phyloP scores from a whole-genome alignment of 2,797 vertebrate species.

The Peromyscus melanophrys region DNA sequence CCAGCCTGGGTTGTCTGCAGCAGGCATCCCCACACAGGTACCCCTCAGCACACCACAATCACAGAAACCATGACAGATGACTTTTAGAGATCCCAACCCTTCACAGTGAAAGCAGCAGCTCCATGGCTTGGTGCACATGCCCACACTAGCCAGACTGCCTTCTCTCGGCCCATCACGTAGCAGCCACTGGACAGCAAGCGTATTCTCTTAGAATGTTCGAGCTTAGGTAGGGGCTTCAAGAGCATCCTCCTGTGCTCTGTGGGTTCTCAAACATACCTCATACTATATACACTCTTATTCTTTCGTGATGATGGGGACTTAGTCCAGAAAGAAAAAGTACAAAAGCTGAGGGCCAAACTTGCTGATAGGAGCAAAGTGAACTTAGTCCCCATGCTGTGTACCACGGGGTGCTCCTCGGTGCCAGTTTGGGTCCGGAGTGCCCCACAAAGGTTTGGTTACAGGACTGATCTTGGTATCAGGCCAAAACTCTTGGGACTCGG shows the following conservation, averaged over 20 bases:
- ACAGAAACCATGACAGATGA: not conserved
- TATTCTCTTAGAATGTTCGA: too few relatives aligned
- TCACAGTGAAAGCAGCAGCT: not conserved
- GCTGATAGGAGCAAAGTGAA: too few relatives aligned
- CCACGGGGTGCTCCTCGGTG: not conserved
- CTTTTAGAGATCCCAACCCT: not conserved
- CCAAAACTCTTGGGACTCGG: not conserved
- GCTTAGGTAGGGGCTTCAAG: not conserved
- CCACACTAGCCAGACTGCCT: not conserved
- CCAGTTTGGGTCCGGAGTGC: not conserved
- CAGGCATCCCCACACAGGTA: not conserved
- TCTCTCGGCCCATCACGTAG: not conserved
- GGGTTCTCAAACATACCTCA: not conserved
- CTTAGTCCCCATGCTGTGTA: rapidly evolving
- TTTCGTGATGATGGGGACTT: not conserved
- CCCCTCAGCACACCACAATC: not conserved
- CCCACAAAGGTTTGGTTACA: not conserved
- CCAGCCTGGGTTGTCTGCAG: not conserved
- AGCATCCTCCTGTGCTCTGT: not conserved
- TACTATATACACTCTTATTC: not conserved
- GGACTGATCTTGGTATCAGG: not conserved
- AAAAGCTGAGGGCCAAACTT: not conserved
- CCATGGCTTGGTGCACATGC: not conserved
- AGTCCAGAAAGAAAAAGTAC: not conserved
- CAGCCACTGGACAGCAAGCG: not conserved